phyloP scores from a whole-genome alignment of 2,113 vertebrate species.

The Aplodontia rufa region DNA sequence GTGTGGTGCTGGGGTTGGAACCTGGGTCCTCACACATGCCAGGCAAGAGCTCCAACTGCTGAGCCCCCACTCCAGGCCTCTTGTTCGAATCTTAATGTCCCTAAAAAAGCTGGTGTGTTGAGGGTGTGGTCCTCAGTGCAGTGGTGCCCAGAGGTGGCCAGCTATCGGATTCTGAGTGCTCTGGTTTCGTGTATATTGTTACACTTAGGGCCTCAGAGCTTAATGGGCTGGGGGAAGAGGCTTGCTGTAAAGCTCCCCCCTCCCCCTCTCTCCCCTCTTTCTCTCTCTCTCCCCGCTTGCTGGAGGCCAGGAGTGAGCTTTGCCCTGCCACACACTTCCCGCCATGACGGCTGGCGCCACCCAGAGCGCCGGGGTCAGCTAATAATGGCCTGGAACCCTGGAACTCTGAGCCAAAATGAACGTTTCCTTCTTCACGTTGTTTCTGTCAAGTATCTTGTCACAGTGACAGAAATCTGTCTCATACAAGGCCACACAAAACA shows the following conservation, averaged over 20 bases:
- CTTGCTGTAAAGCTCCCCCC: not conserved
- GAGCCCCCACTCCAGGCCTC: no score
- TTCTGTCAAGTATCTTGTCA: not conserved
- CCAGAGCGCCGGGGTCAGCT: no score
- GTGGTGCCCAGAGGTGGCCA: no score
- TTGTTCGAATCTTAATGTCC: not conserved
- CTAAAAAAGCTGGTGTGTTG: not conserved
- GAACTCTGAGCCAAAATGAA: not conserved
- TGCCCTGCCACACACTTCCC: not conserved
- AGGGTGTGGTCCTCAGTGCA: not conserved
- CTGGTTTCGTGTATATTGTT: not conserved
- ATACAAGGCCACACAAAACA: not conserved
- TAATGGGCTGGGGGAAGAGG: not conserved
- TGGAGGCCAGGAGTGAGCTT: not conserved
- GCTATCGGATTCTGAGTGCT: no score
- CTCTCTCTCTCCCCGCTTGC: no score
- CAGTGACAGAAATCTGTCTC: not conserved
- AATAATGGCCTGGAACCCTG: not conserved
- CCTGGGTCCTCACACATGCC: no score
- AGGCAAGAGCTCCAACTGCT: no score
- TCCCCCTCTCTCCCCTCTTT: no score
- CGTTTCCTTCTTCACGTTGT: not conserved
- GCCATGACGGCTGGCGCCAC: not conserved
- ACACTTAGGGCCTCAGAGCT: not conserved
- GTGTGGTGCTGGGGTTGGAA: no score